A percentile compares a stretch with the other conserved stretches of the same genome.
phyloP scores from a whole-genome alignment of 2,888 invertebrate species.

The Cenopis cana region DNA sequence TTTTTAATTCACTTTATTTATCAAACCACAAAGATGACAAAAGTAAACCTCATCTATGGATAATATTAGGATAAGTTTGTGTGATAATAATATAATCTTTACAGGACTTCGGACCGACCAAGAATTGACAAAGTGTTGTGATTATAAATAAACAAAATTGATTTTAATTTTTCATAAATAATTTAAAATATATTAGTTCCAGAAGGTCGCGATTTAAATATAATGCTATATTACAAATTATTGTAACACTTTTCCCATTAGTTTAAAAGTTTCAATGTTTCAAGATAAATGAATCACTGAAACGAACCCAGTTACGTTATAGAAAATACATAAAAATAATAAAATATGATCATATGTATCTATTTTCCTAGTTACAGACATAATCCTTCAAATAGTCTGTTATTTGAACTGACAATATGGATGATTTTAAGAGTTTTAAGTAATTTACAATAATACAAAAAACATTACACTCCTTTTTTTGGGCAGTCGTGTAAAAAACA shows the following conservation, averaged over 20 bases:
- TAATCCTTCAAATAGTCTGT: background rate
- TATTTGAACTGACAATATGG: background rate
- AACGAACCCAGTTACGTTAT: background rate
- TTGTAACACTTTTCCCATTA: background rate
- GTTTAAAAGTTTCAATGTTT: no score
- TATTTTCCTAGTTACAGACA: background rate
- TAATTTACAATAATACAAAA: constrained; percentile 8
- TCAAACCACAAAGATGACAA: constrained; percentile 81
- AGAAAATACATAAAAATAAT: background rate
- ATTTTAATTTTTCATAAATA: background rate
- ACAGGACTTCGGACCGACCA: constrained; percentile 4
- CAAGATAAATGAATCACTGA: background rate
- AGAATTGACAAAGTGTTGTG: constrained; percentile 2
- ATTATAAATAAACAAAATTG: background rate
- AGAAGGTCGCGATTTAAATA: background rate
- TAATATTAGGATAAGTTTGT: constrained; percentile 49
- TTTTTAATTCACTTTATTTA: constrained; percentile 81
- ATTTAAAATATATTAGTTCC: background rate
- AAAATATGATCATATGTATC: background rate
- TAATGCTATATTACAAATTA: background rate
- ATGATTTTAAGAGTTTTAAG: background rate
- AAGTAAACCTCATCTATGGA: constrained; percentile 81
- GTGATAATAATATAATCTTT: constrained; percentile 27
- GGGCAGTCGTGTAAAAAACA: no score
- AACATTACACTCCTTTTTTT: no score